A percentile compares a stretch with the other conserved stretches of the same genome.
Evolutionary conservation across 1,140 invertebrate genomes (phyloP).

Genomic region (Drosophila lini): DNA sequence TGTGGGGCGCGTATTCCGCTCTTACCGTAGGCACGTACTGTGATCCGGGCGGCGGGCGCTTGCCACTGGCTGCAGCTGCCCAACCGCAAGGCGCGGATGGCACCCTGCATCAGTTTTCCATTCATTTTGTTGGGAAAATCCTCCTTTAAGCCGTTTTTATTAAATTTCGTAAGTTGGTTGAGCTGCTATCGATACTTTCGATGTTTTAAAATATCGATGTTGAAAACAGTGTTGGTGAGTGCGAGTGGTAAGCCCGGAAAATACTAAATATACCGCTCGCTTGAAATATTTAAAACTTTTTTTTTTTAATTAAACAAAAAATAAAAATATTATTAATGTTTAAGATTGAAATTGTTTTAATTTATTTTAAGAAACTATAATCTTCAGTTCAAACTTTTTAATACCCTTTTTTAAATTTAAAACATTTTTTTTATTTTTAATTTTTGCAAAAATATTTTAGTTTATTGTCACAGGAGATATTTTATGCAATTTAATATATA

Average conservation of each 20-base stretch:
- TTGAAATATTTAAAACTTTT: neutral
- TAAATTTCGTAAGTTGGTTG: neutral
- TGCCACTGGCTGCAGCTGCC: conserved; percentile 17
- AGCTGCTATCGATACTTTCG: neutral
- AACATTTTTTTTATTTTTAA: neutral
- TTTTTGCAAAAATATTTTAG: neutral
- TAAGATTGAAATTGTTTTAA: no score
- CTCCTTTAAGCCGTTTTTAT: neutral
- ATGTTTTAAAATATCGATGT: neutral
- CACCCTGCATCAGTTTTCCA: conserved; percentile 22
- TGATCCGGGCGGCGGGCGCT: neutral
- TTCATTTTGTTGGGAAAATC: conserved; percentile 38
- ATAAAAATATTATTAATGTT: no score
- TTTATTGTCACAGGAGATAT: neutral
- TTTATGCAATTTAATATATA: no score
- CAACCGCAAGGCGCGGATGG: conserved; percentile 36
- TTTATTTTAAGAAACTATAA: no score
- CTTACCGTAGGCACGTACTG: conserved; percentile 61
- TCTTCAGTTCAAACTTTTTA: no score
- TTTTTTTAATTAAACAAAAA: no score
- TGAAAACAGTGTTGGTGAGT: neutral
- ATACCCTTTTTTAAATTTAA: neutral
- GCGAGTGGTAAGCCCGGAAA: neutral
- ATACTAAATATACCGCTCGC: neutral
- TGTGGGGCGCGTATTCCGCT: neutral